A percentile compares a stretch with the other conserved stretches of the same genome.
These are phyloP conservation scores for Drosophila yakuba DNA, from an alignment of 1,140 invertebrate species.

Conservation along the genomic window DNA sequence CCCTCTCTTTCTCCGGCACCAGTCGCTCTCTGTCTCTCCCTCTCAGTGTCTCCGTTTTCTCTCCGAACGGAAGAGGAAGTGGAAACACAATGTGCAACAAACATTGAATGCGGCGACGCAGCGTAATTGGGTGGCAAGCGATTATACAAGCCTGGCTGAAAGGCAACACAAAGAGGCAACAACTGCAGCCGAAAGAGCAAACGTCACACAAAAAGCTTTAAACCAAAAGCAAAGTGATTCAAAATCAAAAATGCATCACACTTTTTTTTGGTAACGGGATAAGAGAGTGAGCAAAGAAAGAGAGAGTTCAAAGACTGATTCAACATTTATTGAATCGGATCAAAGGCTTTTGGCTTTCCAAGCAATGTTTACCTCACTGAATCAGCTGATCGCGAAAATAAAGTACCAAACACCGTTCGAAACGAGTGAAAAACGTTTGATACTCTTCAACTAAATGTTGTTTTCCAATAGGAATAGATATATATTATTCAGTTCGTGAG, in stretches of 20 bases:
- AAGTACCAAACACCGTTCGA: constrained; percentile 1
- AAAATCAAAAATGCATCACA: constrained; percentile 9
- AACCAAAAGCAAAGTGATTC: constrained; percentile 20
- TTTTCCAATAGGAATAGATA: too few relatives aligned
- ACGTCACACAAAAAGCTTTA: constrained; percentile 43
- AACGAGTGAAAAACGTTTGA: too few relatives aligned
- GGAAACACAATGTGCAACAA: constrained; percentile 78
- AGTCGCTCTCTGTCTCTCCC: constrained; percentile 11
- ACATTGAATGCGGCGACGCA: constrained; percentile 65
- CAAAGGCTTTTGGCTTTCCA: constrained; percentile 35
- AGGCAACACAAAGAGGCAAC: constrained; percentile 30
- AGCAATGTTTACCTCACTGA: constrained; percentile 44
- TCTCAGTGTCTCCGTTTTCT: constrained; percentile 16
- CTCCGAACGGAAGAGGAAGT: constrained; percentile 76
- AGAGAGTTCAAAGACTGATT: constrained; percentile 24
- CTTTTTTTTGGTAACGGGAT: background rate
- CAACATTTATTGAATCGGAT: constrained; percentile 20
- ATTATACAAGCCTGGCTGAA: constrained; percentile 70
- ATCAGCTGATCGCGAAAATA: constrained; percentile 43
- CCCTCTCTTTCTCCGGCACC: constrained; percentile 46
- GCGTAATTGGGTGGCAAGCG: constrained; percentile 73
- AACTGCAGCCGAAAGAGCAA: constrained; percentile 43
- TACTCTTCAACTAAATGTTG: background rate
- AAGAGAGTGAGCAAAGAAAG: constrained; percentile 5
- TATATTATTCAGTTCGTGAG: too few relatives aligned